These are phyloP conservation scores for Monodelphis domestica DNA, from an alignment of 2,797 vertebrate genomes.

Conservation along the genomic window DNA sequence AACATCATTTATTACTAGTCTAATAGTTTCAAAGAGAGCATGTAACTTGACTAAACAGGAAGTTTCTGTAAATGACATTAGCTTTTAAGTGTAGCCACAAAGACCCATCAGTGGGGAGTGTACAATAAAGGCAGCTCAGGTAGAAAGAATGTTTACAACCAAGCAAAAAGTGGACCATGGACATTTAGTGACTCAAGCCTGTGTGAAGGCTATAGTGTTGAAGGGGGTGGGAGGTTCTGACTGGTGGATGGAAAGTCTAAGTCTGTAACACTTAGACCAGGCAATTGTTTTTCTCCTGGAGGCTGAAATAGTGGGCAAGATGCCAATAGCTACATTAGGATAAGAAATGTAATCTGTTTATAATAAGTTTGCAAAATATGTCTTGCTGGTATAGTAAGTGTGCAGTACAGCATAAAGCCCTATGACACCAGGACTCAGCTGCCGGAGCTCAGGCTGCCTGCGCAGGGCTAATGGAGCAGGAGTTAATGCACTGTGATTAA, in stretches of 20 bases:
- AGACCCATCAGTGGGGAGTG: background rate
- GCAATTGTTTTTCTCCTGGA: slow-evolving; percentile 68
- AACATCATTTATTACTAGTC: background rate
- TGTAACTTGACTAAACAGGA: background rate
- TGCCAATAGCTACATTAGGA: slow-evolving; percentile 77
- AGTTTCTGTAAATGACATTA: background rate
- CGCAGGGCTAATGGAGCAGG: rapidly evolving
- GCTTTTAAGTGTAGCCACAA: background rate
- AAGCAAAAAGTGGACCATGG: background rate
- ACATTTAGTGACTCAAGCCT: background rate
- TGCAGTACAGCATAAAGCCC: background rate
- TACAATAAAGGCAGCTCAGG: background rate
- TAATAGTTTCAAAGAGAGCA: background rate
- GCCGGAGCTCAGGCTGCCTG: background rate
- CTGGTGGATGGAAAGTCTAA: slow-evolving; percentile 45
- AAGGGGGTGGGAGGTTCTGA: background rate
- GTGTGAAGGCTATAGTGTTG: background rate
- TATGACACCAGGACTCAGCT: background rate
- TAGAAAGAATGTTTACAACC: background rate
- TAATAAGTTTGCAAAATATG: slow-evolving; percentile 72
- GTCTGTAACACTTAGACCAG: slow-evolving; percentile 1
- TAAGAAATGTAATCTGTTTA: slow-evolving; percentile 78
- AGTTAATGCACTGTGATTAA: slow-evolving; percentile 9
- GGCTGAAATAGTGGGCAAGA: slow-evolving; percentile 64
- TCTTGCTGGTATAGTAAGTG: background rate